These are phyloP conservation scores for Coelopa frigida DNA, from an alignment of 1,140 invertebrate species.

Conservation along the genomic window DNA sequence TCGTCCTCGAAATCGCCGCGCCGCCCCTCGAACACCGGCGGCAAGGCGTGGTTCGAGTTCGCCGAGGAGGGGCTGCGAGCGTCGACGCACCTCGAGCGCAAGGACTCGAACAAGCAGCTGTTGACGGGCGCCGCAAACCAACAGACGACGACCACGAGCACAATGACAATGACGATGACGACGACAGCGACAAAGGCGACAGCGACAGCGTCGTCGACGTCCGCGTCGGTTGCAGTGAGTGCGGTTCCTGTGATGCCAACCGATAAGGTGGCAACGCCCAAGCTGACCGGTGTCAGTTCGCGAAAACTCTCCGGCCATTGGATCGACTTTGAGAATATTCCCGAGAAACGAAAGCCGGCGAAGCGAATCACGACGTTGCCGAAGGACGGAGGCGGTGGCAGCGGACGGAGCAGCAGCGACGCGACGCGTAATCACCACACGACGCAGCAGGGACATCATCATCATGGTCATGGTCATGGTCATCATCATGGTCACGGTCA, in stretches of 20 bases:
- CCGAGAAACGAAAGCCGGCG: slow-evolving; percentile 67
- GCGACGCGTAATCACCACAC: not conserved
- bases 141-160: not conserved
- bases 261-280: slow-evolving; percentile 22
- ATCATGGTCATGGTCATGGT: not conserved
- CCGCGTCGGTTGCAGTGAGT: slow-evolving; percentile 37
- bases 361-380: slow-evolving; percentile 74
- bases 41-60: slow-evolving; percentile 57
- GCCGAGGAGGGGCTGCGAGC: slow-evolving; percentile 51
- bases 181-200: slow-evolving; percentile 5
- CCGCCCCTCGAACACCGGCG: slow-evolving; percentile 44
- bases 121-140: slow-evolving; percentile 11
- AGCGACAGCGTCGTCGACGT: slow-evolving; percentile 30
- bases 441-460: not conserved
- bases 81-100: slow-evolving; percentile 30
- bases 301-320: slow-evolving; percentile 53
- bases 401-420: not conserved
- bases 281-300: slow-evolving; percentile 22
- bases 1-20: slow-evolving; percentile 46
- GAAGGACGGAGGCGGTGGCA: slow-evolving; percentile 18
- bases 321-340: slow-evolving; percentile 81
- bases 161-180: slow-evolving; percentile 3
- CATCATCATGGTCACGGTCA: slow-evolving; percentile 14
- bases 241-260: not conserved
- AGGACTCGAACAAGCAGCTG: slow-evolving; percentile 35